Evolutionary conservation across 2,797 vertebrate species (phyloP).

Genomic region (Pangasius krempfi): DNA sequence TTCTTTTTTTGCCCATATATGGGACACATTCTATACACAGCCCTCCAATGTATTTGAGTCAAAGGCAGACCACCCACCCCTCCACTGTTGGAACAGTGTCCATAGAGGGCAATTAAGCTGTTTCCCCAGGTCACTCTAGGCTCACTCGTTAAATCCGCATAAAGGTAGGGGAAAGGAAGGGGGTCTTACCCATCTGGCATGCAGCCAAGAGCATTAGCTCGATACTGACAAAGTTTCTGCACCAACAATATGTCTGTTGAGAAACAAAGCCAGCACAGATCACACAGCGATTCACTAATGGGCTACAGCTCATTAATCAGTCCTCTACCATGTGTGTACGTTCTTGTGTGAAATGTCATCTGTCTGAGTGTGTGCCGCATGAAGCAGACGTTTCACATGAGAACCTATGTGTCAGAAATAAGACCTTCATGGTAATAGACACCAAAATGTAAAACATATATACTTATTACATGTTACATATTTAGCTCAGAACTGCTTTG

Average conservation of each 20-base stretch:
- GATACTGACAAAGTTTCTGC: constrained; percentile 38
- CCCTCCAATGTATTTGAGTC: constrained; percentile 48
- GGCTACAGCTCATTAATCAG: constrained; percentile 51
- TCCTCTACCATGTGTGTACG: constrained; percentile 27
- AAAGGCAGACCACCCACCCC: constrained; percentile 69
- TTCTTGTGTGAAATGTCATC: constrained; percentile 22
- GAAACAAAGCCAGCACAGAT: constrained; percentile 39
- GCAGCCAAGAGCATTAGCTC: constrained; percentile 47
- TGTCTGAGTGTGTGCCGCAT: constrained; percentile 20
- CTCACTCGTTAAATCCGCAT: constrained; percentile 63
- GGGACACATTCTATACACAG: constrained; percentile 45
- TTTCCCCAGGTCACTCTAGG: constrained; percentile 66
- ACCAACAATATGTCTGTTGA: constrained; percentile 38
- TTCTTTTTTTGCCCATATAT: constrained; percentile 56
- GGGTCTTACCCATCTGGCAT: constrained; percentile 38
- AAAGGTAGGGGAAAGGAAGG: constrained; percentile 24
- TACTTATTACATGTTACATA: constrained; percentile 17
- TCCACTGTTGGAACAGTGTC: constrained; percentile 60
- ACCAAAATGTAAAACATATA: not conserved
- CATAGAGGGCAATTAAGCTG: constrained; percentile 62
- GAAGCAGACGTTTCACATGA: constrained; percentile 24
- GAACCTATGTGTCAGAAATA: not conserved
- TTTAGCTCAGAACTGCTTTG: constrained; percentile 5
- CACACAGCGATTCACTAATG: constrained; percentile 45
- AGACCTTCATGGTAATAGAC: not conserved